phyloP scores from a whole-genome alignment of 2,797 vertebrate species.

The Enteromius thamalakanensis region DNA sequence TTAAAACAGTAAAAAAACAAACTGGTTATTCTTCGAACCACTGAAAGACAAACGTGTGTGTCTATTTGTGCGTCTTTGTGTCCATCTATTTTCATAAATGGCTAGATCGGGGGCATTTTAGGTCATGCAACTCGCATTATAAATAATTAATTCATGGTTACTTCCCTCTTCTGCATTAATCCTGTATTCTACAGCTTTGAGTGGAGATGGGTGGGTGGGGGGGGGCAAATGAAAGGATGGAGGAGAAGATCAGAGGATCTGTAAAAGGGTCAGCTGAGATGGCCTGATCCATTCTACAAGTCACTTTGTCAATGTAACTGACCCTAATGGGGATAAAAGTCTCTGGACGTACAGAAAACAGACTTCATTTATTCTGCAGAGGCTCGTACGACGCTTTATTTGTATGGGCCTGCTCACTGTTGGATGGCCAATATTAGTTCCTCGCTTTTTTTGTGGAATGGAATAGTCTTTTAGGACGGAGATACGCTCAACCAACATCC shows the following conservation, averaged over 20 bases:
- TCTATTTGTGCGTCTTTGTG: conserved; percentile 5
- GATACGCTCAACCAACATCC: conserved; percentile 23
- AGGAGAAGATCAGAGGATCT: conserved; percentile 17
- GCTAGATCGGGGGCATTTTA: conserved; percentile 26
- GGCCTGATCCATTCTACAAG: conserved; percentile 31
- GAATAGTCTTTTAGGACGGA: conserved; percentile 28
- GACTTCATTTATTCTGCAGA: conserved; percentile 23
- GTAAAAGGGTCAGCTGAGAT: conserved; percentile 39
- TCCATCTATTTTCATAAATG: conserved; percentile 27
- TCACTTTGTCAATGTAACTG: conserved; percentile 42
- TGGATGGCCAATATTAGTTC: conserved; percentile 18
- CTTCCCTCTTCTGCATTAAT: conserved; percentile 47
- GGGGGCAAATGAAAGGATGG: conserved; percentile 26
- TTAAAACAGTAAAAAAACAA: background rate
- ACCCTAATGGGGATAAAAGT: conserved; percentile 21
- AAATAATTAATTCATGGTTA: conserved; percentile 56
- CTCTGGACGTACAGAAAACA: conserved; percentile 4
- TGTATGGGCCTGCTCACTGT: conserved; percentile 14
- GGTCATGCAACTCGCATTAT: conserved; percentile 46
- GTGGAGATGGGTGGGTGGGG: background rate
- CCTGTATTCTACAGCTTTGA: conserved; percentile 29
- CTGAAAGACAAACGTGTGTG: conserved; percentile 21
- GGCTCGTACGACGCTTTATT: background rate
- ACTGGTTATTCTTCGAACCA: conserved; percentile 46
- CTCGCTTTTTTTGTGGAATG: conserved; percentile 21